Percentiles rank a stretch among this genome's conserved stretches.
These are phyloP conservation scores for Phycodurus eques DNA, from an alignment of 2,113 vertebrate species.

Conservation along the genomic window DNA sequence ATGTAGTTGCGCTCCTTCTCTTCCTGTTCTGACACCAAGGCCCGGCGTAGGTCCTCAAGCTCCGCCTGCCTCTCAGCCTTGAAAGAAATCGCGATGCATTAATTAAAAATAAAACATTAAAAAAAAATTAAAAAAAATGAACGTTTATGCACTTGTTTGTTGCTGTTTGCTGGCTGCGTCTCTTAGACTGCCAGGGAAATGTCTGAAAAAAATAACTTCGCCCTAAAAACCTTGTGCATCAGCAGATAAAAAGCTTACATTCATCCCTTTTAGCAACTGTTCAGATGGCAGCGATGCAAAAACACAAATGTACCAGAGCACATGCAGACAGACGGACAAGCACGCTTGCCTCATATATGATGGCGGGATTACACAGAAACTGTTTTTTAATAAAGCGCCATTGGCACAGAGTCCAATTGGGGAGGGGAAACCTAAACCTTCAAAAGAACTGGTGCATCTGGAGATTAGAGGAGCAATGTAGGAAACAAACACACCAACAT, in stretches of 20 bases:
- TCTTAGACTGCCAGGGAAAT: slow-evolving; percentile 32
- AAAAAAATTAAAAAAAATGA: background rate
- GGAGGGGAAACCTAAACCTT: slow-evolving; percentile 13
- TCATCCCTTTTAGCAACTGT: slow-evolving; percentile 56
- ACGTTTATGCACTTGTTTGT: background rate
- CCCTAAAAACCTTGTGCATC: slow-evolving; percentile 52
- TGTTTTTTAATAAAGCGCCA: slow-evolving; percentile 59
- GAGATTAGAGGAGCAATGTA: slow-evolving; percentile 42
- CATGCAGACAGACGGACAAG: slow-evolving; percentile 34
- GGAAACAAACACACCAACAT: slow-evolving; percentile 15
- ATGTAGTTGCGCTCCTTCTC: slow-evolving; percentile 68
- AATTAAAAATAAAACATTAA: too few relatives aligned
- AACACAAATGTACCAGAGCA: slow-evolving; percentile 25
- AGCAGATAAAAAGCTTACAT: slow-evolving; percentile 62
- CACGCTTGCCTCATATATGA: slow-evolving; percentile 43
- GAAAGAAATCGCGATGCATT: slow-evolving; percentile 12
- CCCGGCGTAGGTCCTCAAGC: slow-evolving; percentile 59
- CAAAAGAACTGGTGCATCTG: slow-evolving; percentile 47
- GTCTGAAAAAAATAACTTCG: slow-evolving; percentile 25
- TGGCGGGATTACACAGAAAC: slow-evolving; percentile 61
- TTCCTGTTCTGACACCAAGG: slow-evolving; percentile 57
- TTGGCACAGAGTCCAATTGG: slow-evolving; percentile 55
- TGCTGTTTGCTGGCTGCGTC: slow-evolving; percentile 6
- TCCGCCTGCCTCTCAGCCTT: slow-evolving; percentile 66
- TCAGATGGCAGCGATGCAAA: slow-evolving; percentile 37